Conservation (phyloP, 1,140 invertebrate genomes). For the Grapholita molesta region DNA sequence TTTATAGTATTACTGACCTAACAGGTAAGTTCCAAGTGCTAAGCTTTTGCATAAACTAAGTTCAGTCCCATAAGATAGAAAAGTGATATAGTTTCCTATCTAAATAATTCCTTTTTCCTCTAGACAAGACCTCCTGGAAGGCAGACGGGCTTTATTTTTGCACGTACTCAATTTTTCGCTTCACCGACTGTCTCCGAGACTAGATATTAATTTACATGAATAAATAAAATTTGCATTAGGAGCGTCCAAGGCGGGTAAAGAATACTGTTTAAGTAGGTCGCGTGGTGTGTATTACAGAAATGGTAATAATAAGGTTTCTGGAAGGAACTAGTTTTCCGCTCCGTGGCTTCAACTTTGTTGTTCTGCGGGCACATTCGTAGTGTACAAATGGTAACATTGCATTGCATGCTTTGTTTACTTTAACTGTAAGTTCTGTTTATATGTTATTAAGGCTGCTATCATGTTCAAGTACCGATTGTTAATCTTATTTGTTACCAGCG, state of each 20-base stretch:
- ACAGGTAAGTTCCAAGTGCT: constrained; percentile 44
- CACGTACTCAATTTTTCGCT: constrained; percentile 75
- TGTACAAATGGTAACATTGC: not conserved
- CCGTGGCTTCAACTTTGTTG: constrained; percentile 1
- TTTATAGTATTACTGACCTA: constrained; percentile 27
- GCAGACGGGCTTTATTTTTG: constrained; percentile 63
- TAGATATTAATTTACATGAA: constrained; percentile 78
- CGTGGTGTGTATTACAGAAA: constrained; percentile 14
- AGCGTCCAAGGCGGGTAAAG: constrained; percentile 57
- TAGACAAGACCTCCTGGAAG: constrained; percentile 17
- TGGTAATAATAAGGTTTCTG: constrained; percentile 6
- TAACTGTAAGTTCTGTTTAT: not conserved
- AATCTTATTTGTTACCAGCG: not conserved
- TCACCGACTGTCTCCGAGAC: constrained; percentile 67
- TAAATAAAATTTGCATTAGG: constrained; percentile 77
- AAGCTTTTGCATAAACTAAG: constrained; percentile 47
- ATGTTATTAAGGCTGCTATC: not conserved
- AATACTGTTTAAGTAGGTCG: constrained; percentile 57
- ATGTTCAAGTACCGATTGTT: not conserved
- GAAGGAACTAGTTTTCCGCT: constrained; percentile 17
- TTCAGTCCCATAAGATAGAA: not conserved
- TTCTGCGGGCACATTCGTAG: not conserved
- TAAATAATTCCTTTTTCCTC: not conserved
- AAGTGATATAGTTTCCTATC: not conserved
- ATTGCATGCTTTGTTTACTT: not conserved